Base-by-base conservation (phyloP, 1,140 invertebrate species). In the Hormaphis cornu region DNA sequence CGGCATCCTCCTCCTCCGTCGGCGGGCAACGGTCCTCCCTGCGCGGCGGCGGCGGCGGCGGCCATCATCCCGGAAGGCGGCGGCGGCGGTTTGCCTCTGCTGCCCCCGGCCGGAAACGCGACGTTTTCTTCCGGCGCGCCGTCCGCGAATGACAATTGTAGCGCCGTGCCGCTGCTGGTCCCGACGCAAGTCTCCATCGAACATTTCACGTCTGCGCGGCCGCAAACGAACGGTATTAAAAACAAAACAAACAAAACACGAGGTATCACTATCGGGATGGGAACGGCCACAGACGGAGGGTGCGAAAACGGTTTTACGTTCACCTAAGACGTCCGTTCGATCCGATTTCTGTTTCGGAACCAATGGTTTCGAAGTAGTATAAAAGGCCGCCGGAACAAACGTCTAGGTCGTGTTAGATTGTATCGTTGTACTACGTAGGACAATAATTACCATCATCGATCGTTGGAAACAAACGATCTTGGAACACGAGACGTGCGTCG, bases 151-250 rank as follows among this genome's bases (percentile, higher is more conserved):
- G 54, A 35, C n/a, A n/a, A n/a, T n/a, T n/a, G n/a, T n/a, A n/a
- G n/a, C 12, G 81, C 82, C 3, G 82, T 83, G 26, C 82, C 82
- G 71, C 81, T 83, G 71, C 81, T 82, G 33, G 81, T 73, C 4
- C 81, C 80, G 24, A 82, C 78, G 74, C 82, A 83, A 59, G 78
- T 80, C 69, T 82, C 81, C 73, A 74, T 76, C 72, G 73, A 74
- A 72, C 77, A 80, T 33, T 35, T 66, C 30, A 30, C 14, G 18
- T 66, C 61, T 66, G 18, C 10, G n/a, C 18, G n/a, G n/a, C n/a
- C n/a, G n/a, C n/a, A n/a, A 5, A 58, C 69, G 52, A 37, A 0
- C 48, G n/a, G n/a, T n/a, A 35, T 24, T 28, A 35, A 26, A 58
- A 54, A 20, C 16, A n/a, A n/a, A n/a, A n/a, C n/a, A n/a, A n/a